Percentiles rank a stretch among this genome's conserved stretches.
Evolutionary conservation across 2,797 vertebrate genomes (phyloP).

Genomic region (Amblyraja radiata): DNA sequence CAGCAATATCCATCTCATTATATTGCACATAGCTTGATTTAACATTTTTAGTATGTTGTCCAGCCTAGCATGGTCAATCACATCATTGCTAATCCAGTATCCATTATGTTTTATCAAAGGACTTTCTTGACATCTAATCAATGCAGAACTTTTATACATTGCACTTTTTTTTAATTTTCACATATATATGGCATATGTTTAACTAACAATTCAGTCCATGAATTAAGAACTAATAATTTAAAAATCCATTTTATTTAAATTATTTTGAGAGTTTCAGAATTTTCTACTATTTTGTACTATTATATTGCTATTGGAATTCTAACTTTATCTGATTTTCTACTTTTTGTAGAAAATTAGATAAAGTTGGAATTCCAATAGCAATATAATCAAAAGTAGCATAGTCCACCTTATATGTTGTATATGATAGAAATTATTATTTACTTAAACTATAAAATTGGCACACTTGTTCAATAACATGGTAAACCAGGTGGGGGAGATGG

Average conservation of each 20-base stretch:
- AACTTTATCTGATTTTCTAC: not conserved
- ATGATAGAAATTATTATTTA: conserved; percentile 13
- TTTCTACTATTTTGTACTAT: not conserved
- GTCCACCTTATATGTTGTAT: not conserved
- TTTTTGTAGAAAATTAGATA: not conserved
- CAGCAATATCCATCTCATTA: not conserved
- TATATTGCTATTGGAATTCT: too few species aligned
- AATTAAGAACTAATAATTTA: not conserved
- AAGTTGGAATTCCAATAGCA: not conserved
- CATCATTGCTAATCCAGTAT: not conserved
- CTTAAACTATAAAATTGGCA: not conserved
- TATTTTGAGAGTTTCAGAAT: not conserved
- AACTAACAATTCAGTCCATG: not conserved
- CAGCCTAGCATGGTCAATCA: not conserved
- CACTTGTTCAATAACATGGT: not conserved
- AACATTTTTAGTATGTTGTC: not conserved
- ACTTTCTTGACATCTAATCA: not conserved
- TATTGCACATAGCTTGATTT: not conserved
- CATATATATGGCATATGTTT: not conserved
- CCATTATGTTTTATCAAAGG: not conserved
- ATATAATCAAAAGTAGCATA: too few species aligned
- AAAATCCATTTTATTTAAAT: not conserved
- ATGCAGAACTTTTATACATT: not conserved
- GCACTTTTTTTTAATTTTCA: not conserved
- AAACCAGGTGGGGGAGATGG: too few species aligned